These are phyloP conservation scores for Apodemia mormo DNA, from an alignment of 2,888 invertebrate species.

Conservation along the genomic window DNA sequence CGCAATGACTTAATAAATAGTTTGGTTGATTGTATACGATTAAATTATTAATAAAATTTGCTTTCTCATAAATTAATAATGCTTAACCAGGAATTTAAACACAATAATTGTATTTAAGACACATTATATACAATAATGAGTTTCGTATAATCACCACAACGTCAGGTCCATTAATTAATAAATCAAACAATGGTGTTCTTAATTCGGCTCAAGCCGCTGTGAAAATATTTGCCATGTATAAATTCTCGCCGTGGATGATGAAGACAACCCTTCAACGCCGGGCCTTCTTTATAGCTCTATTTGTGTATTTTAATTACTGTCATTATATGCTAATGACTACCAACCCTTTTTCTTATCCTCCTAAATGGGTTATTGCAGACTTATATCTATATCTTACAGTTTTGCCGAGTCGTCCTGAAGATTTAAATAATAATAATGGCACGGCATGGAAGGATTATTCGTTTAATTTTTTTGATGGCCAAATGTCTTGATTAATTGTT, in stretches of 20 bases:
- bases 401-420: conserved; percentile 68
- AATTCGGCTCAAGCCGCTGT: conserved; percentile 69
- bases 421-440: conserved; percentile 77
- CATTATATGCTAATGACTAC: conserved; percentile 84
- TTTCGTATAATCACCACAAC: conserved; percentile 52
- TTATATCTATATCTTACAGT: conserved; percentile 74
- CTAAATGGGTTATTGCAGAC: conserved; percentile 79
- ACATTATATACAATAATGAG: conserved; percentile 11
- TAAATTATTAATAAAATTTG: background rate
- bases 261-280: conserved; percentile 79
- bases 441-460: conserved; percentile 57
- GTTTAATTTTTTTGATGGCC: conserved; percentile 60
- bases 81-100: background rate
- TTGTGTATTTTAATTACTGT: conserved; percentile 88
- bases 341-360: conserved; percentile 83
- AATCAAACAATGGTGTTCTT: conserved; percentile 77
- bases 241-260: conserved; percentile 75
- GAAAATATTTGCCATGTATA: conserved; percentile 80
- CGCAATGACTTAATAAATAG: no score
- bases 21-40: no score
- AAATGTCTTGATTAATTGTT: conserved; percentile 76
- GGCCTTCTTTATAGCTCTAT: conserved; percentile 84
- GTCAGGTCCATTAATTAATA: conserved; percentile 78
- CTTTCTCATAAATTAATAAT: conserved; percentile 22
- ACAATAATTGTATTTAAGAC: background rate